Percentiles rank a stretch among this genome's conserved stretches.
Evolutionary conservation across 2,113 vertebrate species (phyloP).

Genomic region (Cebus imitator): DNA sequence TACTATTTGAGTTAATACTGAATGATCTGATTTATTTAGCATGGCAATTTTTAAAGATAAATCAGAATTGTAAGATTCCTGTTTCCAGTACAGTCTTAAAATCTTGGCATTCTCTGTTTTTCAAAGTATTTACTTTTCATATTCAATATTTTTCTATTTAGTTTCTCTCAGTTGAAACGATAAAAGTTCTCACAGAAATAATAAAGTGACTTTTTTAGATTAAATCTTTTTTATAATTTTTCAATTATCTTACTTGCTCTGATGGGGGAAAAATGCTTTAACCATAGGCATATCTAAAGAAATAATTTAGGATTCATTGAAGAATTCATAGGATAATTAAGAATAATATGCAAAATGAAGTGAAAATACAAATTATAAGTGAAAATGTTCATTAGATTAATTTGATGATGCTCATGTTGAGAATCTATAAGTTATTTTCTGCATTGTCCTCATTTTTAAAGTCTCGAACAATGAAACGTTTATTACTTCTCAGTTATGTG

Average conservation of each 20-base stretch:
- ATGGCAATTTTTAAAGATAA: background rate
- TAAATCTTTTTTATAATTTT: constrained; percentile 23
- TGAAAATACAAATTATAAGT: constrained; percentile 1
- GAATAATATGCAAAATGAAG: background rate
- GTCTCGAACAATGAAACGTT: constrained; percentile 2
- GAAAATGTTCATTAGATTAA: background rate
- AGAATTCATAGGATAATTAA: background rate
- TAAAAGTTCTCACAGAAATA: background rate
- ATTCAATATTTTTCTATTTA: background rate
- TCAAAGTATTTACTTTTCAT: background rate
- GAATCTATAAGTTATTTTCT: constrained; percentile 3
- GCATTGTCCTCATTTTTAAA: constrained; percentile 36
- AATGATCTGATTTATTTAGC: background rate
- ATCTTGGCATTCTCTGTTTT: background rate
- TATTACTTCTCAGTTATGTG: background rate
- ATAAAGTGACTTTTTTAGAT: constrained; percentile 12
- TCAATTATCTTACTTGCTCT: background rate
- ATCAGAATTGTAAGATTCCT: constrained; percentile 28
- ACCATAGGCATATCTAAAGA: background rate
- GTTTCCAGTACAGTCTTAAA: background rate
- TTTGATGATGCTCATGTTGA: background rate
- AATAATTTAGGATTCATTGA: background rate
- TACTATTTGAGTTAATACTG: background rate
- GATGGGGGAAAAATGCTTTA: background rate
- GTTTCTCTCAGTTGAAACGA: background rate